Base-by-base conservation (phyloP, 2,113 vertebrate species). In the Arvicanthis niloticus region DNA sequence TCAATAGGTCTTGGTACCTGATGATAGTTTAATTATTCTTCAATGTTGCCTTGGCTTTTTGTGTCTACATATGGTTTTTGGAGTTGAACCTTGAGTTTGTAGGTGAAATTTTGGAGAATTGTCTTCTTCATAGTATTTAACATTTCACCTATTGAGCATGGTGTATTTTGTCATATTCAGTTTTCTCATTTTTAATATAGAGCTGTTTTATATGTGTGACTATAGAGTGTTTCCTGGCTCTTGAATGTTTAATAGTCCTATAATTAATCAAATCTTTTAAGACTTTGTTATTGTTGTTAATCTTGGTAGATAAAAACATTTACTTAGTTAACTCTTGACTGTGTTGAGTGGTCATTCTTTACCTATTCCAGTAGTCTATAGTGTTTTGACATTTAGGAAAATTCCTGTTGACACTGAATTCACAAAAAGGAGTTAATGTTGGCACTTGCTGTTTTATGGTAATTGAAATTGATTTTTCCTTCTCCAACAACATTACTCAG, bases 401-500 rank as follows among this genome's bases (percentile, higher is more conserved):
- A 88, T 5, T 84, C 90, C 89, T 96, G 6, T 88, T 85, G 21
- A 76, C 86, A 21, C 6, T 85, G 5, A 92, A 58, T 65, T 96
- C 40, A 89, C 10, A 42, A 68, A 51, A 88, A 92, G 87, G 26
- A 96, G 77, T 60, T 95, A 67, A 80, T 92, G 17, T 65, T 88
- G 8, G n/a, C 45, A 84, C 53, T 16, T 94, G 81, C 42, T 88
- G 48, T 91, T 80, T 97, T 81, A 88, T 81, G 13, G 37, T 70
- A 89, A 9, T 73, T 16, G 56, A 5, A 81, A 91, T 45, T 93
- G n/a, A 5, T 82, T 87, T 88, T 94, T 77, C 37, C 42, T 94
- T 91, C 26, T 93, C 7, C 34, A 76, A 73, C 42, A 88, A 4
- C 91, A 15, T 96, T 94, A 94, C 81, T 93, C 26, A 97, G 19